Evolutionary conservation across 64 coral and sea anemone species (phyloP), one percentile per base, ranked within the genome.

Genomic region (Montipora foliosa): DNA sequence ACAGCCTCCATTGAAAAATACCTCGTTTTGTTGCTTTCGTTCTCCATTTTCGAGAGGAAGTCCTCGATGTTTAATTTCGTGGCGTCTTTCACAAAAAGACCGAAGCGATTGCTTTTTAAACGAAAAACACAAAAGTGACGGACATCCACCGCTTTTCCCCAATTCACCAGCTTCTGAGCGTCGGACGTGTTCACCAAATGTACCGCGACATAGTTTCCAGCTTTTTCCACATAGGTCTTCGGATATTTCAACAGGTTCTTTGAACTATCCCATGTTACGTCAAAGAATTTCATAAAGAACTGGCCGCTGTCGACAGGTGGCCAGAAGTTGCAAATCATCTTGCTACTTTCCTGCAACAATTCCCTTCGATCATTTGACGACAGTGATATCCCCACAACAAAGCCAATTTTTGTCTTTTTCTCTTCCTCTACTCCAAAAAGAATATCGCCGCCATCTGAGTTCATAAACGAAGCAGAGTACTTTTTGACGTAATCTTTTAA

Each of bases 381-480:
- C 51, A 96, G 49, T 51, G 88, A 87, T 20, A 96, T 72, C 8
- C 90, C 95, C 10, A 92, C 90, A 79, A 83, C 57, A 57, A 84
- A 92, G 50, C 95, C 90, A 13, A 75, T 48, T 82, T 89, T 89
- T 29, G 90, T 53, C 70, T 74, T 78, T 20, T 49, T 16, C 9
- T 92, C 78, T 78, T 96, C 95, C 3, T 93, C 52, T 70, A 83
- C 48, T 53, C 95, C 95, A 89, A 96, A 96, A 25, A 72, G 88
- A 74, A 96, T 92, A 13, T 87, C 55, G 47, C 95, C 95, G 25
- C 95, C 95, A 16, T 49, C 91, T 47, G 67, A 67, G 49, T 93
- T 96, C 6, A 96, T 46, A 92, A 96, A 96, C 8, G 90, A 92
- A 44, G 52, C 84, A 55, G 95, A 64, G 84, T 96, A 96, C 55